Evolutionary conservation across 2,113 vertebrate genomes (phyloP).

Genomic region (Sinocyclocheilus grahami): DNA sequence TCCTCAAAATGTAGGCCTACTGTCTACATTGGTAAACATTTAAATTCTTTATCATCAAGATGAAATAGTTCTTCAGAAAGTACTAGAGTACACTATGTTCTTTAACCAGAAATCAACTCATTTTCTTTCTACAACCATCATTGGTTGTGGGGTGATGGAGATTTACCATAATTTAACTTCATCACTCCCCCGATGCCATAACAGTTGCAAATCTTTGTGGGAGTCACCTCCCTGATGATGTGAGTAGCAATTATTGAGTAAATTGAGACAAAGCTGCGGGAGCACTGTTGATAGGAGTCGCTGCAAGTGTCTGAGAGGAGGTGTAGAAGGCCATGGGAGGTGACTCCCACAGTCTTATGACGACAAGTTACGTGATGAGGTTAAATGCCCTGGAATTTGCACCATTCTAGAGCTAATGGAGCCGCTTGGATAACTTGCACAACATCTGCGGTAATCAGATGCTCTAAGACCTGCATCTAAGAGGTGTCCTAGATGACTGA

Average conservation of each 20-base stretch:
- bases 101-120: neutral
- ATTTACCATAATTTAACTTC: conserved; percentile 16
- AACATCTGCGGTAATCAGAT: neutral
- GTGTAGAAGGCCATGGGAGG: conserved; percentile 4
- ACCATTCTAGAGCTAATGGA: conserved; percentile 1
- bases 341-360: conserved; percentile 14
- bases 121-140: neutral
- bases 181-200: conserved; percentile 2
- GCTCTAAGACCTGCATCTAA: neutral
- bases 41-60: no score
- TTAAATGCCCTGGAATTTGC: conserved; percentile 14
- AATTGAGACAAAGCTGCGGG: neutral
- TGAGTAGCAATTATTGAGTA: conserved; percentile 22
- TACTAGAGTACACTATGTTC: neutral
- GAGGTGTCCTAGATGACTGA: neutral
- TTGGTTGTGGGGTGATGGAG: conserved; percentile 1
- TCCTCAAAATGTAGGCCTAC: neutral
- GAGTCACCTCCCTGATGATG: conserved; percentile 18
- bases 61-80: neutral
- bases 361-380: neutral
- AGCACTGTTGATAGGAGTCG: neutral
- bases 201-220: conserved; percentile 11
- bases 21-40: neutral
- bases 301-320: conserved; percentile 15
- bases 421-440: neutral